Conservation (phyloP, 2,797 vertebrate genomes). For the Knipowitschia caucasica region DNA sequence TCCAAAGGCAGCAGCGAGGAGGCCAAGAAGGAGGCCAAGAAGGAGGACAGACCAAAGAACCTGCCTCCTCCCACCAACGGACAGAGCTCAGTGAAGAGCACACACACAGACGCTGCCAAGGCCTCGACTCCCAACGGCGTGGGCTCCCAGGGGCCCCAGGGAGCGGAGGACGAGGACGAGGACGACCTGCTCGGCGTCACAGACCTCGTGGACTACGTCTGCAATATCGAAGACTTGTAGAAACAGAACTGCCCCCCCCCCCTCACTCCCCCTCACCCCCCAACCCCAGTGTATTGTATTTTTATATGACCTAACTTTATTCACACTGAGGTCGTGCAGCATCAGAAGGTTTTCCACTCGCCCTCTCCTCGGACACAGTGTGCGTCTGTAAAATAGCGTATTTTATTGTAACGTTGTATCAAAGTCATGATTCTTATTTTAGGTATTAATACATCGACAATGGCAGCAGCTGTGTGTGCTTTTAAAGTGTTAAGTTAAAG, state of each 20-base stretch:
- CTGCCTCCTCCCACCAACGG: slow-evolving; percentile 86
- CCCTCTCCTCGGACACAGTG: slow-evolving; percentile 15
- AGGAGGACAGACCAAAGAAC: slow-evolving; percentile 75
- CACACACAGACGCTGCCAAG: slow-evolving; percentile 68
- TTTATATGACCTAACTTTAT: slow-evolving; percentile 68
- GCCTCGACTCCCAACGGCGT: slow-evolving; percentile 84
- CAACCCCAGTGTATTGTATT: slow-evolving; percentile 62
- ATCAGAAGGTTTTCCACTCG: too few relatives aligned
- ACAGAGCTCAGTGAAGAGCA: slow-evolving; percentile 85
- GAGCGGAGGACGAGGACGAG: slow-evolving; percentile 92
- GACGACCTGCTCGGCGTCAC: slow-evolving; percentile 97
- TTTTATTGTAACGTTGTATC: not conserved
- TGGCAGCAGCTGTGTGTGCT: too few relatives aligned
- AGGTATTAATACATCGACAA: too few relatives aligned
- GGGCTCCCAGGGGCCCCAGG: slow-evolving; percentile 77
- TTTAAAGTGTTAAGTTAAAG: too few relatives aligned
- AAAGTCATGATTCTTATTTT: not conserved
- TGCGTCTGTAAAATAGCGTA: not conserved
- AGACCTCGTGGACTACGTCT: slow-evolving; percentile 99
- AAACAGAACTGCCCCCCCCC: slow-evolving; percentile 60
- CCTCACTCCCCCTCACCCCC: slow-evolving; percentile 46
- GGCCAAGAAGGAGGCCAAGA: slow-evolving; percentile 55
- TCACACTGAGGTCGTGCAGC: too few relatives aligned
- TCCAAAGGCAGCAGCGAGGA: slow-evolving; percentile 52
- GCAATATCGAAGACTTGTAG: slow-evolving; percentile 99